Evolutionary conservation across 2,888 invertebrate species (phyloP).

Genomic region (Tryphoninae sp.): DNA sequence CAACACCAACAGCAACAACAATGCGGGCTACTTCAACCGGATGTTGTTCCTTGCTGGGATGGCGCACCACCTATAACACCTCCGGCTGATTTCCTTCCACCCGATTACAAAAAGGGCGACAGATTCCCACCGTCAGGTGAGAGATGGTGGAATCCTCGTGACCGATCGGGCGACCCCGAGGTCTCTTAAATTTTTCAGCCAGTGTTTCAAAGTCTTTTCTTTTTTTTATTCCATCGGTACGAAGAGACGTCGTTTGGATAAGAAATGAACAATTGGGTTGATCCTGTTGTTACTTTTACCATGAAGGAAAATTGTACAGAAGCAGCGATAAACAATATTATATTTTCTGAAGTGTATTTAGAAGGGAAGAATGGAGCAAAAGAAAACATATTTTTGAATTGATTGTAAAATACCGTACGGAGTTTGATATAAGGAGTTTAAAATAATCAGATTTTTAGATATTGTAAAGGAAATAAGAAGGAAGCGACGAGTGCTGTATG

Average conservation of each 20-base stretch:
- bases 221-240: neutral
- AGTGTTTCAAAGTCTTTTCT: neutral
- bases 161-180: constrained; percentile 51
- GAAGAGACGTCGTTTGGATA: no score
- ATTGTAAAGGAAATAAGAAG: neutral
- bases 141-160: constrained; percentile 51
- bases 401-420: neutral
- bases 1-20: constrained; percentile 46
- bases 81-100: constrained; percentile 86
- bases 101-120: constrained; percentile 83
- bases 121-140: constrained; percentile 75
- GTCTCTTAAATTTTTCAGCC: neutral
- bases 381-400: neutral
- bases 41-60: constrained; percentile 84
- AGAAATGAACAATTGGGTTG: no score
- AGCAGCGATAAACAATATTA: neutral
- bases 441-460: neutral
- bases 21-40: constrained; percentile 80
- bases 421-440: neutral
- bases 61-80: constrained; percentile 86
- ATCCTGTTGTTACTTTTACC: neutral
- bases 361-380: no score
- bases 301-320: neutral
- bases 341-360: neutral
- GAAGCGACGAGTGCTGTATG: neutral